Evolutionary conservation across 1,140 invertebrate genomes (phyloP).

Genomic region (Lepeophtheirus salmonis): DNA sequence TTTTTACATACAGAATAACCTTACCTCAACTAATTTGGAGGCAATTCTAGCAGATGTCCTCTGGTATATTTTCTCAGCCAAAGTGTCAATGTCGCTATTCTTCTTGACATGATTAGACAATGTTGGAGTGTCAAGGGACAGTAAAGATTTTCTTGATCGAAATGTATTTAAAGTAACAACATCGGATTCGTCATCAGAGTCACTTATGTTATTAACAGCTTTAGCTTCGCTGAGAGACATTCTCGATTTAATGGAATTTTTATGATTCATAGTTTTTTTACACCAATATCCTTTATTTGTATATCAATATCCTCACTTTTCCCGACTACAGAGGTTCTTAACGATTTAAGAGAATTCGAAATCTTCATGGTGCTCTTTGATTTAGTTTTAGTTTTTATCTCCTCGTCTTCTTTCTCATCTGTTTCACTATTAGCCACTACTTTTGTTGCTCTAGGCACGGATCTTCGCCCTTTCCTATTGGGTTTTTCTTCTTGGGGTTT

Average conservation of each 20-base stretch:
- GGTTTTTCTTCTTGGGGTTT: neutral
- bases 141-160: too few relatives aligned
- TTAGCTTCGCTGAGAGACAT: too few relatives aligned
- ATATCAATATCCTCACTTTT: too few relatives aligned
- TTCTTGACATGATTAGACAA: neutral
- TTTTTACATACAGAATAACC: neutral
- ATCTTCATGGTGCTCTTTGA: neutral
- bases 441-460: too few relatives aligned
- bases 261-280: too few relatives aligned
- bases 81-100: neutral
- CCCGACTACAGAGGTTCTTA: too few relatives aligned
- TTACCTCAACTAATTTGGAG: neutral
- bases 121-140: neutral
- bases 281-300: too few relatives aligned
- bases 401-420: neutral
- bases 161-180: too few relatives aligned
- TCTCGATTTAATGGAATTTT: too few relatives aligned
- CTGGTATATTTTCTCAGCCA: neutral
- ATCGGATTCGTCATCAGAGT: too few relatives aligned
- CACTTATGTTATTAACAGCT: too few relatives aligned
- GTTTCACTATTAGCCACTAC: neutral
- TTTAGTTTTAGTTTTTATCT: neutral
- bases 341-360: too few relatives aligned
- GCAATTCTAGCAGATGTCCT: conserved; percentile 3
- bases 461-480: neutral